A percentile compares a stretch with the other conserved stretches of the same genome.
Evolutionary conservation across 2,797 vertebrate species (phyloP).

Genomic region (Perodicticus potto): DNA sequence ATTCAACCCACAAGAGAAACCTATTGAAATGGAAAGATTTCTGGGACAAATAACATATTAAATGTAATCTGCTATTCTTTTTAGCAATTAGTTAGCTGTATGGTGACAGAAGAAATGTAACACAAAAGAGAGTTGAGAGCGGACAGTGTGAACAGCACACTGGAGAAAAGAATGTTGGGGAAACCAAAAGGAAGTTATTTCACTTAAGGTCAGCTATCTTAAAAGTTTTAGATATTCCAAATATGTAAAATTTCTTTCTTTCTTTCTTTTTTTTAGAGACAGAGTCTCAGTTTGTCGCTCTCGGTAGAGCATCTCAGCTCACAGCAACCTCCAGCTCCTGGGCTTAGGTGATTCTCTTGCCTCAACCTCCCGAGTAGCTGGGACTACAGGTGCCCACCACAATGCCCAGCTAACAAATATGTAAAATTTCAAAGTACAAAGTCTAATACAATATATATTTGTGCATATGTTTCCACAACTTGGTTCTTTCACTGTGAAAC

Average conservation of each 20-base stretch:
- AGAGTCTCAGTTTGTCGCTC: no score
- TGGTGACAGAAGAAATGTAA: neutral
- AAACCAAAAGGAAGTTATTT: neutral
- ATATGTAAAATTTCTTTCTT: neutral
- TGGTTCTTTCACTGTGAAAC: neutral
- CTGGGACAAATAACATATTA: slow-evolving; percentile 12
- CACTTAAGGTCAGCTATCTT: neutral
- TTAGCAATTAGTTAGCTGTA: slow-evolving; percentile 1
- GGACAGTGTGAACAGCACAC: neutral
- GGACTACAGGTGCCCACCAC: no score
- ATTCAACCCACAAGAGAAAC: neutral
- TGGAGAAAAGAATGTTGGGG: neutral
- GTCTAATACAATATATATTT: neutral
- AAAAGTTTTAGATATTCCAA: slow-evolving; percentile 42
- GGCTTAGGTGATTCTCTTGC: no score
- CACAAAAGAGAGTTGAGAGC: neutral
- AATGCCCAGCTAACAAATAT: no score
- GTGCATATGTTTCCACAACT: neutral
- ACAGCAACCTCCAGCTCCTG: no score
- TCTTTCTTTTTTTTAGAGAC: no score
- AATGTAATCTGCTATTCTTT: neutral
- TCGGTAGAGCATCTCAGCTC: no score
- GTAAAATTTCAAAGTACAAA: neutral
- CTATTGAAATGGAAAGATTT: slow-evolving; percentile 34
- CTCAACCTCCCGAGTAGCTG: no score